Percentiles rank a stretch among this genome's conserved stretches.
These are phyloP conservation scores for Icerya purchasi DNA, from an alignment of 2,888 invertebrate genomes.

Conservation along the genomic window DNA sequence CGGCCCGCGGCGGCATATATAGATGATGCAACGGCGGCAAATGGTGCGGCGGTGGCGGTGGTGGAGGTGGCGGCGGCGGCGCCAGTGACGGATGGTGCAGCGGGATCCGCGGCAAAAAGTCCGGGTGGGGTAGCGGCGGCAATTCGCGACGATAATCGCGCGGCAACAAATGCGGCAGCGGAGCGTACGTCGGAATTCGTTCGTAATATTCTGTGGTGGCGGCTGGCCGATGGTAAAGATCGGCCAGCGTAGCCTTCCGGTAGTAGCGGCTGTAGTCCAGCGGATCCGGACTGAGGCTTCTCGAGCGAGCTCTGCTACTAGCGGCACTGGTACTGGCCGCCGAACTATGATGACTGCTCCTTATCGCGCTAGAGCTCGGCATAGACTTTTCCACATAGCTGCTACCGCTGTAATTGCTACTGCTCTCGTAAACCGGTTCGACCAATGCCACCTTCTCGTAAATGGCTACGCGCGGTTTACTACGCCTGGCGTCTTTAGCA, in stretches of 20 bases:
- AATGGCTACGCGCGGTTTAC: constrained; percentile 69
- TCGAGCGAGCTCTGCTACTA: constrained; percentile 45
- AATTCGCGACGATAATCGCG: constrained; percentile 26
- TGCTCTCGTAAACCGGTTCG: constrained; percentile 72
- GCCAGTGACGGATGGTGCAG: constrained; percentile 26
- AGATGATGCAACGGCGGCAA: constrained; percentile 33
- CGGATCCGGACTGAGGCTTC: constrained; percentile 32
- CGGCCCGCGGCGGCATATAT: not conserved
- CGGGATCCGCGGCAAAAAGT: constrained; percentile 37
- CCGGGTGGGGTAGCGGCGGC: constrained; percentile 44
- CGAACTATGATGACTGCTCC: not conserved
- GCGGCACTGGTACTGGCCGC: not conserved
- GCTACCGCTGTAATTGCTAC: not conserved
- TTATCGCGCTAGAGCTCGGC: constrained; percentile 32
- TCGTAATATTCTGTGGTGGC: constrained; percentile 48
- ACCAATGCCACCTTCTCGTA: constrained; percentile 86
- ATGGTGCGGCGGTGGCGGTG: constrained; percentile 36
- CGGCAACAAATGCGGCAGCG: constrained; percentile 33
- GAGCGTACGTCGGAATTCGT: constrained; percentile 43
- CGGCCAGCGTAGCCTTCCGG: constrained; percentile 41
- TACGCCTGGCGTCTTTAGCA: constrained; percentile 82
- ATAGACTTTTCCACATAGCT: constrained; percentile 17
- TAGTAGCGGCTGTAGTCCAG: constrained; percentile 59
- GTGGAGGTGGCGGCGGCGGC: constrained; percentile 51
- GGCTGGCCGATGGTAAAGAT: constrained; percentile 33